Evolutionary conservation across 2,113 vertebrate genomes (phyloP), one percentile per base, ranked within the genome.

Genomic region (Trinectes maculatus): DNA sequence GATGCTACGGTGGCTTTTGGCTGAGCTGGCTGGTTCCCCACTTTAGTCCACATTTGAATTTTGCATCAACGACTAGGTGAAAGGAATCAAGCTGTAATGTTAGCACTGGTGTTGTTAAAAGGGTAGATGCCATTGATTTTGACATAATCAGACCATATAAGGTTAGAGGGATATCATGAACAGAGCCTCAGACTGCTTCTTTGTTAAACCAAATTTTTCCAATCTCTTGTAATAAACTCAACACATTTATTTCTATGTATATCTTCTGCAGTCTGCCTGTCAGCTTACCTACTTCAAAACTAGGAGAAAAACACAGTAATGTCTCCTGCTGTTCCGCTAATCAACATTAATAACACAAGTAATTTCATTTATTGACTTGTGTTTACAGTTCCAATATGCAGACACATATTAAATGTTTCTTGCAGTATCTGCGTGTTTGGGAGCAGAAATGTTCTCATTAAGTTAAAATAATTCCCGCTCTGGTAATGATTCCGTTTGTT

Each of bases 401-500:
- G 8, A 21, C 33, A 36, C 22, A 37, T 24, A 24, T 34, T 34
- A 15, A 6, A 34, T 51, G n/a, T 22, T 11, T 12, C 46, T 16
- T 15, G 47, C 47, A 21, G 46, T 22, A 19, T 63, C 19, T 9
- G 21, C 6, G 8, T 25, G 4, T 40, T 36, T 42, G 11, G 4
- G 15, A 25, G 25, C 49, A 66, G 19, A 74, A 29, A 49, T 28
- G 18, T 24, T 49, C 10, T 44, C 12, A 26, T 67, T 33, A 12
- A 26, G 29, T 16, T 15, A 19, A 49, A 56, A 52, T 55, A 55
- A 64, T 47, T 55, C 46, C 26, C 44, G 11, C 21, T 49, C 29
- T 52, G 71, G 33, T 40, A 10, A 15, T 37, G 31, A 5, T 25
- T n/a, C n/a, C 33, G 53, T n/a, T 60, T 64, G 43, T 61, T 49